These are phyloP conservation scores for Epinephelus fuscoguttatus DNA, from an alignment of 2,113 vertebrate genomes.

Conservation along the genomic window DNA sequence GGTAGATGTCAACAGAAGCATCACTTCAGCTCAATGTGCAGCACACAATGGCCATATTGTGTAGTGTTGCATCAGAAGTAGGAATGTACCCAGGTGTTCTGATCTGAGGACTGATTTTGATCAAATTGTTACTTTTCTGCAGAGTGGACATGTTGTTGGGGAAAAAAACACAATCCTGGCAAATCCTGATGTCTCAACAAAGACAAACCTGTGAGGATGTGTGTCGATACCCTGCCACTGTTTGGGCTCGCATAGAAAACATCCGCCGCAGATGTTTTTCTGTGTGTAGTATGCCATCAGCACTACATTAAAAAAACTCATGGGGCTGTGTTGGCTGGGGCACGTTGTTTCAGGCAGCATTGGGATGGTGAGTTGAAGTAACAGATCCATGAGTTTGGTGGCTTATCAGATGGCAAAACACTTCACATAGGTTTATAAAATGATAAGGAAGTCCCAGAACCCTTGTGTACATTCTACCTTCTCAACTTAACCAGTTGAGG, in stretches of 20 bases:
- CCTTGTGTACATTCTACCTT: too few relatives aligned
- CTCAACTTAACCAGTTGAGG: too few relatives aligned
- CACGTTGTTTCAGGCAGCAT: background rate
- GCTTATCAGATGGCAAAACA: background rate
- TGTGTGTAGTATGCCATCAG: background rate
- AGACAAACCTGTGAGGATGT: background rate
- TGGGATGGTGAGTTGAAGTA: background rate
- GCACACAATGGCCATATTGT: background rate
- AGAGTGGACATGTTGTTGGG: background rate
- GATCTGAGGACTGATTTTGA: background rate
- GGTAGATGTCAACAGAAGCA: too few relatives aligned
- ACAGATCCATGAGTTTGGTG: background rate
- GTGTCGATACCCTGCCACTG: background rate
- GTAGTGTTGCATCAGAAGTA: background rate
- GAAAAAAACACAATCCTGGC: background rate
- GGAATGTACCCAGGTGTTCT: background rate
- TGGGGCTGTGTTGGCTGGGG: background rate
- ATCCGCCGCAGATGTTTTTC: background rate
- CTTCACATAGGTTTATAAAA: too few relatives aligned
- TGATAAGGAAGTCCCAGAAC: too few relatives aligned
- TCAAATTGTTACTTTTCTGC: background rate
- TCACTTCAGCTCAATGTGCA: background rate
- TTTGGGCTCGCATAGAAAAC: background rate
- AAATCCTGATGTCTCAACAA: background rate
- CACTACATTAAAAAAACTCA: background rate